Base-by-base conservation (phyloP, 2,888 invertebrate genomes). In the Macrostomum cliftonense region DNA sequence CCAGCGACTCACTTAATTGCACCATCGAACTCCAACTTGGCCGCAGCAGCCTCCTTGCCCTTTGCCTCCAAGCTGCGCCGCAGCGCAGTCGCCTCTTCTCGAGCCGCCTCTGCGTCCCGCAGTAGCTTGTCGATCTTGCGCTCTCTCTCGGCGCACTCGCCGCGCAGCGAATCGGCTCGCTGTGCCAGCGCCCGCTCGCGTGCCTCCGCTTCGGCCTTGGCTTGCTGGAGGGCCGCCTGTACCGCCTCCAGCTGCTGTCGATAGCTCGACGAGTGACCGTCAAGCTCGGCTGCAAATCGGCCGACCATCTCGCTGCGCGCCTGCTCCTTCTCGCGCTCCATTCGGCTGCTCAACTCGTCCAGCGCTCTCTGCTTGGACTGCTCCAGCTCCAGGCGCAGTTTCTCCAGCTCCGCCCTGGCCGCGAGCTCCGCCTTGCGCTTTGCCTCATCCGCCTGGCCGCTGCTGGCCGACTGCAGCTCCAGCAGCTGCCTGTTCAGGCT, bases 1-100 rank as follows among this genome's bases (percentile, higher is more conserved):
- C 43, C 13, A 39, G 36, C 43, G 12, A 37, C 42, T 38, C 44
- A 60, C 59, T 53, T 59, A 37, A 56, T 42, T 49, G 62, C 59
- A 20, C 59, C 56, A 38, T 61, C 60, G 11, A 63, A 59, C 45
- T 66, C 65, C 50, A 54, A 58, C 39, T 62, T 59, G 13, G 61
- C 55, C 46, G 59, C 59, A 43, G 61, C 55, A n/a, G 64, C 58
- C 50, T 68, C 64, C 43, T 61, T 57, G 12, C 62, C 58, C 50
- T 67, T 65, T 21, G 53, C 47, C 5, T 63, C 61, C 19, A 67
- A 57, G 42, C 65, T 63, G 20, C 54, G 54, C 40, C 16, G 40
- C 16, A 52, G 42, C 12, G 42, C 16, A 40, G 42, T 45, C n/a
- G 42, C 21, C 16, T 45, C 45, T 39, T 50, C 45, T 14, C 39